These are phyloP conservation scores for Meteorus sp. DNA, from an alignment of 1,140 invertebrate genomes.

Conservation along the genomic window DNA sequence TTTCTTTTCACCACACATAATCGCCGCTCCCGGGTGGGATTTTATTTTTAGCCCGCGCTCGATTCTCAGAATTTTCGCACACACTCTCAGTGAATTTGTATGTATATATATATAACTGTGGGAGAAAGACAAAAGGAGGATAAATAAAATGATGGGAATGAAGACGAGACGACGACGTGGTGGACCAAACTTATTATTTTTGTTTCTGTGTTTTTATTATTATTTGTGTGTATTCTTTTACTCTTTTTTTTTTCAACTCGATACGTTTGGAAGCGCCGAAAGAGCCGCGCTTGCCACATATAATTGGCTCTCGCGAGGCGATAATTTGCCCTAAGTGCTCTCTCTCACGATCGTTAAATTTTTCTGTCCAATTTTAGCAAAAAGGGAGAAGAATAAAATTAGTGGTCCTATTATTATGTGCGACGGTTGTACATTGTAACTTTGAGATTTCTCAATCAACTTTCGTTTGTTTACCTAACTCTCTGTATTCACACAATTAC, in stretches of 20 bases:
- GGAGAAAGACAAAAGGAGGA: not conserved
- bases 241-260: slow-evolving; percentile 10
- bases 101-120: no score
- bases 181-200: no score
- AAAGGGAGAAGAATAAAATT: not conserved
- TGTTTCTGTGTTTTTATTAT: no score
- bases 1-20: slow-evolving; percentile 43
- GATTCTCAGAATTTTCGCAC: slow-evolving; percentile 51
- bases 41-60: slow-evolving; percentile 55
- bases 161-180: no score
- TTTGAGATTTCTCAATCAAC: no score
- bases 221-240: slow-evolving; percentile 19
- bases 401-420: no score
- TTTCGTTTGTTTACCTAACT: no score
- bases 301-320: slow-evolving; percentile 49
- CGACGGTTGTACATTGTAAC: no score
- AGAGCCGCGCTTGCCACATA: slow-evolving; percentile 38
- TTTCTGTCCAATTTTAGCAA: slow-evolving; percentile 38
- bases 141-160: not conserved
- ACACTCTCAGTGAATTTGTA: no score
- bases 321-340: slow-evolving; percentile 48
- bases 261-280: slow-evolving; percentile 20
- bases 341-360: slow-evolving; percentile 47
- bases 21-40: slow-evolving; percentile 56
- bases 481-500: no score